Evolutionary conservation across 2,113 vertebrate species (phyloP).

Genomic region (Colius striatus): DNA sequence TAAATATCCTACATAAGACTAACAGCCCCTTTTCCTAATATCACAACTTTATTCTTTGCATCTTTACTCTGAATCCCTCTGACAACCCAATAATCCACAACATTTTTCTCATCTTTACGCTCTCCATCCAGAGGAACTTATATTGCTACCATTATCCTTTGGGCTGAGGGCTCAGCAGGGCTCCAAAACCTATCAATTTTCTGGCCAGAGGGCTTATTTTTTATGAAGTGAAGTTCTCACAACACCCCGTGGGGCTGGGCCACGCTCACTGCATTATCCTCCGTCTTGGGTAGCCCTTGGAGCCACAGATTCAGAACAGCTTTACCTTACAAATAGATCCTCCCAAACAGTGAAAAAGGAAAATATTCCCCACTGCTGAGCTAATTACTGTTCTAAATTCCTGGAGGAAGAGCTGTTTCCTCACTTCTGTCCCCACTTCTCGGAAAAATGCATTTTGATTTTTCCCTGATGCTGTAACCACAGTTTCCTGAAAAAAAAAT

Average conservation of each 20-base stretch:
- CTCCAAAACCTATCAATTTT: slow-evolving; percentile 57
- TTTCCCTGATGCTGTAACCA: background rate
- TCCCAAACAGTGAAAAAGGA: background rate
- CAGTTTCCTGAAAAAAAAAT: background rate
- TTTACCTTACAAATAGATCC: slow-evolving; percentile 12
- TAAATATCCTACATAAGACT: slow-evolving; percentile 28
- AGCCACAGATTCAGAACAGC: background rate
- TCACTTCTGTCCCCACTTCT: background rate
- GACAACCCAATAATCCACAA: slow-evolving; percentile 53
- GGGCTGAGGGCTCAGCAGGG: slow-evolving; percentile 52
- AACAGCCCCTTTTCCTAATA: slow-evolving; percentile 37
- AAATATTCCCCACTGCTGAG: slow-evolving; percentile 14
- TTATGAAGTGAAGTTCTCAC: slow-evolving; percentile 66
- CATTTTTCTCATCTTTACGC: slow-evolving; percentile 60
- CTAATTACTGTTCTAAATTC: slow-evolving; percentile 34
- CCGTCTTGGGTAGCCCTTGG: background rate
- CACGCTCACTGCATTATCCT: background rate
- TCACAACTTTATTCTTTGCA: slow-evolving; percentile 52
- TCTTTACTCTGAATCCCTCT: slow-evolving; percentile 61
- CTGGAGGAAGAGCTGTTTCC: background rate
- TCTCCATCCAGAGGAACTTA: slow-evolving; percentile 47
- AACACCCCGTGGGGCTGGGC: slow-evolving; percentile 28
- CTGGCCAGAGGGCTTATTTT: slow-evolving; percentile 63
- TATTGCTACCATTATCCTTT: slow-evolving; percentile 60
- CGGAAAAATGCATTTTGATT: background rate